Percentiles rank a stretch among this genome's conserved stretches.
Conservation (phyloP, 2,888 invertebrate species). For the Synergus gifuensis region DNA sequence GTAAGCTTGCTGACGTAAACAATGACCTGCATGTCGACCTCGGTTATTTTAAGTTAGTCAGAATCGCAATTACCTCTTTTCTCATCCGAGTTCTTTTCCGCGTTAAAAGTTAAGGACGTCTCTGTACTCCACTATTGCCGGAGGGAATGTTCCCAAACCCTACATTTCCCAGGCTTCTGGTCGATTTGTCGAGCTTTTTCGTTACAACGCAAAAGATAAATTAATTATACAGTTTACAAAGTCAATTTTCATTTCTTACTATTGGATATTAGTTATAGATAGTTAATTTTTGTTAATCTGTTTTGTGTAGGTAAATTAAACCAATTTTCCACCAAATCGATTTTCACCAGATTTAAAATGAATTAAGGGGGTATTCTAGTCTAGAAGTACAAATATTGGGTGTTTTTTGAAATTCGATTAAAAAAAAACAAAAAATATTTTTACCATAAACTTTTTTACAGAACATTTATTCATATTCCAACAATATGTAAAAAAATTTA, state of each 20-base stretch:
- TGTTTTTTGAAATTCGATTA: too few species aligned
- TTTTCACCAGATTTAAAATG: too few species aligned
- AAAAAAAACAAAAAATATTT: too few species aligned
- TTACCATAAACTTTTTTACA: too few species aligned
- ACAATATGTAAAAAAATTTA: too few species aligned
- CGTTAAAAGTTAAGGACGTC: slow-evolving; percentile 46
- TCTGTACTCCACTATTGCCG: slow-evolving; percentile 15
- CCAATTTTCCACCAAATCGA: too few species aligned
- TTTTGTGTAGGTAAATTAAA: too few species aligned
- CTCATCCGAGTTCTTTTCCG: slow-evolving; percentile 45
- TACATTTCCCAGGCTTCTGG: background rate
- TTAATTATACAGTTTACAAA: background rate
- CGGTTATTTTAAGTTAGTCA: slow-evolving; percentile 69
- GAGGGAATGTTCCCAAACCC: slow-evolving; percentile 23
- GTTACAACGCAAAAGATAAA: background rate
- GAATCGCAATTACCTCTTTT: slow-evolving; percentile 55
- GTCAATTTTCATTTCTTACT: background rate
- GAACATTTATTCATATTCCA: too few species aligned
- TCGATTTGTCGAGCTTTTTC: background rate
- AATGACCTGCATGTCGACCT: slow-evolving; percentile 70
- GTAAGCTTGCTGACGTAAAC: slow-evolving; percentile 70
- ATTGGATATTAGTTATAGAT: background rate
- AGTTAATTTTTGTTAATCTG: too few species aligned
- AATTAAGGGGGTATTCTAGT: too few species aligned
- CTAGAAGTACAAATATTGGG: too few species aligned